Conservation (phyloP, 2,797 vertebrate species). For the Nyctibius grandis region DNA sequence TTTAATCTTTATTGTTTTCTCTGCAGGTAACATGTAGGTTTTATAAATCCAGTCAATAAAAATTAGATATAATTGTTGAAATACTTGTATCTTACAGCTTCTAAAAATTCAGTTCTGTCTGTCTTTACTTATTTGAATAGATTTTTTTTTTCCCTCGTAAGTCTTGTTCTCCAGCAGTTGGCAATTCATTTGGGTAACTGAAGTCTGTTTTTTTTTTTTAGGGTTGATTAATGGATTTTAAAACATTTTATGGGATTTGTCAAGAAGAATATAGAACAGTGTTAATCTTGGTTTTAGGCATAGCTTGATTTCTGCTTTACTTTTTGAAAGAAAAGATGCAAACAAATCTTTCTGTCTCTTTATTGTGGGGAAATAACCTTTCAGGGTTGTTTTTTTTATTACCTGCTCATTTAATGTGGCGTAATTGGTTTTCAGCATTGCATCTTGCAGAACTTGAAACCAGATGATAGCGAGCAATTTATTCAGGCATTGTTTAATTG, state of each 20-base stretch:
- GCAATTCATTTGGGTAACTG: neutral
- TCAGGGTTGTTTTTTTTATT: neutral
- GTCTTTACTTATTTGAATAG: neutral
- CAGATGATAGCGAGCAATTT: neutral
- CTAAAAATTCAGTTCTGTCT: neutral
- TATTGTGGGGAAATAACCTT: neutral
- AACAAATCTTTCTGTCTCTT: neutral
- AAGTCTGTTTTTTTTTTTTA: neutral
- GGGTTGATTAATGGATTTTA: neutral
- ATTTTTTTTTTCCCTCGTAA: neutral
- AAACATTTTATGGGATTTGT: neutral
- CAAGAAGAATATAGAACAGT: neutral
- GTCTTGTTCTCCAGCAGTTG: neutral
- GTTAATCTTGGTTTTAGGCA: neutral
- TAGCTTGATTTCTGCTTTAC: neutral
- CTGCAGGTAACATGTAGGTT: neutral
- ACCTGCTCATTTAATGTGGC: neutral
- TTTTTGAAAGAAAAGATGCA: slow-evolving; percentile 6
- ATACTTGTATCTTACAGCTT: neutral
- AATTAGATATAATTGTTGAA: neutral
- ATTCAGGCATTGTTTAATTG: neutral
- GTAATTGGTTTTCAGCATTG: neutral
- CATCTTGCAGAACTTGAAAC: neutral
- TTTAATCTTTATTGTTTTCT: neutral
- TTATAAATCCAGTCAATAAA: neutral